Evolutionary conservation across 2,888 invertebrate species (phyloP), one percentile per base, ranked within the genome.

Genomic region (Dyspetes luteomarginatus): DNA sequence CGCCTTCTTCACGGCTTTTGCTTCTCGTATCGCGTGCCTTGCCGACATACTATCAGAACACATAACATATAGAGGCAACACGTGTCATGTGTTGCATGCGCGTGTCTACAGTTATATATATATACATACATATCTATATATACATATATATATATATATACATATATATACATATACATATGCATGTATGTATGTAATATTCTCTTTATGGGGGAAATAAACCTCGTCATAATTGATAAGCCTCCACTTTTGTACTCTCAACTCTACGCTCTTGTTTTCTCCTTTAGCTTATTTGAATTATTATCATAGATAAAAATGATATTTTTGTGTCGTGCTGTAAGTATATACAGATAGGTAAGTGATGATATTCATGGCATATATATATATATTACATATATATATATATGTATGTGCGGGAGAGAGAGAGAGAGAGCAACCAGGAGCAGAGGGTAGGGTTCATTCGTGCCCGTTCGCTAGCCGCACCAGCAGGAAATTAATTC

Each of bases 401-500:
- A 12, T 36, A 12, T 12, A 36, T 9, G 36, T n/a, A n/a, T n/a
- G n/a, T n/a, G n/a, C n/a, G n/a, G n/a, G n/a, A n/a, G n/a, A n/a
- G 12, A 36, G 36, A 36, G 36, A 5, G 5, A 36, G 36, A 5
- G 36, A 36, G 52, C 24, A n/a, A 26, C 26, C 56, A 26, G 2
- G 7, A 26, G 12, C 17, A 17, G 58, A 7, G n/a, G 28, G 48
- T 30, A 22, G 43, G 50, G 71, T 58, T 26, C 56, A 17, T 28
- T 28, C 22, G 45, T 50, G 41, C 9, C 45, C 65, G 73, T 41
- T 28, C 60, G 58, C 76, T 68, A 82, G 64, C 69, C 78, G 74
- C 60, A 64, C 79, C 75, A 69, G 79, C 82, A 79, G 83, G 83
- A 85, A 88, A 88, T 86, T 88, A 88, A 88, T 87, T 86, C 86